phyloP scores from a whole-genome alignment of 2,888 invertebrate genomes.

The Nesidiocoris tenuis region DNA sequence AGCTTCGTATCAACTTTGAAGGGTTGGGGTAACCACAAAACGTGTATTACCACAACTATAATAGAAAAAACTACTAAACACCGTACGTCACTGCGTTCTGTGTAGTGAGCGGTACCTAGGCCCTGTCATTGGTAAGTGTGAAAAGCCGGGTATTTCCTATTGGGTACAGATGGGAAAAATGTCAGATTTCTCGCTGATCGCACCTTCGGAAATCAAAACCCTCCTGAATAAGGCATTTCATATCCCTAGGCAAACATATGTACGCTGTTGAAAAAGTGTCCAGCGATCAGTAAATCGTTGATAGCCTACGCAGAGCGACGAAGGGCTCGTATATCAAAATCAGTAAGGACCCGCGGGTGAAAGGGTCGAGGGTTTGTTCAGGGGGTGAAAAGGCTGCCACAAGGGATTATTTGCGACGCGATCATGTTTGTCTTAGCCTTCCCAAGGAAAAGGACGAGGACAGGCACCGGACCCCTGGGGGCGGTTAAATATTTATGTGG shows the following conservation, averaged over 20 bases:
- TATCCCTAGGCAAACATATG: neutral
- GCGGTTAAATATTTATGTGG: constrained; percentile 35
- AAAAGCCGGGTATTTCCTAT: too few species aligned
- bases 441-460: constrained; percentile 6
- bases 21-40: too few species aligned
- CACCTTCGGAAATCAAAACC: too few species aligned
- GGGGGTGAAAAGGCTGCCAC: constrained; percentile 9
- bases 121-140: too few species aligned
- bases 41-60: too few species aligned
- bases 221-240: too few species aligned
- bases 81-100: too few species aligned
- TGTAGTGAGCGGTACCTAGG: too few species aligned
- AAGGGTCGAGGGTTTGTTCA: neutral
- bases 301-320: neutral
- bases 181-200: too few species aligned
- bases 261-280: neutral
- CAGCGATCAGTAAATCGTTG: neutral
- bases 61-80: too few species aligned
- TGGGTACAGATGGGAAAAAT: too few species aligned
- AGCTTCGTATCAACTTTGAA: too few species aligned
- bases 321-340: constrained; percentile 7
- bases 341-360: constrained; percentile 8
- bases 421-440: constrained; percentile 35
- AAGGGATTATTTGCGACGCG: constrained; percentile 36
- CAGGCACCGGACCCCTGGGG: constrained; percentile 20